Base-by-base conservation (phyloP, 2,113 vertebrate species). In the Centropus bengalensis region DNA sequence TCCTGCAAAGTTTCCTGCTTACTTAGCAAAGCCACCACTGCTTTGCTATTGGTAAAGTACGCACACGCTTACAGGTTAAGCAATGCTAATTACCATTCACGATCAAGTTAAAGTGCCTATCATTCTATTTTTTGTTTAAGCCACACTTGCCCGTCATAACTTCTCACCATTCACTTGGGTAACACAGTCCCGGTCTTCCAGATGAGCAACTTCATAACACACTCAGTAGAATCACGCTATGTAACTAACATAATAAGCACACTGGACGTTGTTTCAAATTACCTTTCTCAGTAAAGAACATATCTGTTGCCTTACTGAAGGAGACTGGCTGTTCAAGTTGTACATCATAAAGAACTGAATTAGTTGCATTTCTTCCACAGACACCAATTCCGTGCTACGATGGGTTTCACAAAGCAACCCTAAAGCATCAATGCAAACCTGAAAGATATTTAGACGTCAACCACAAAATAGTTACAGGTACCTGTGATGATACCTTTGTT, bases 401-500 rank as follows among this genome's bases (percentile, higher is more conserved):
- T 99, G 98, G 67, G 98, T 99, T 97, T 99, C 99, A 84, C 99
- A 99, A 54, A 99, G 97, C 73, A 99, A 98, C 12, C 99, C 99
- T 91, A 99, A 94, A n/a, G 99, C 98, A 81, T 99, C 99, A 84
- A 99, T 98, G 89, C 98, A 98, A 63, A 99, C 99, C 99, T 99
- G 93, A 66, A 97, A 97, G 36, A 96, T 12, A 92, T 71, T 74
- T 26, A 66, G 5, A 74, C 16, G 45, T 84, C 28, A 82, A 83
- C 2, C 15, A 67, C 6, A 28, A 12, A 45, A 63, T 20, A 73
- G 27, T 71, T 71, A 82, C 7, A 77, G 52, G 7, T 26, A 86
- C 3, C 26, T 63, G 2, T 1, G 8, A 54, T 6, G 8, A 66
- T 11, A 81, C 6, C 18, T 74, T 54, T 71, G 14, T 66, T 81